A percentile compares a stretch with the other conserved stretches of the same genome.
These are phyloP conservation scores for Oxystoma pomonae DNA, from an alignment of 2,888 invertebrate species.

Conservation along the genomic window DNA sequence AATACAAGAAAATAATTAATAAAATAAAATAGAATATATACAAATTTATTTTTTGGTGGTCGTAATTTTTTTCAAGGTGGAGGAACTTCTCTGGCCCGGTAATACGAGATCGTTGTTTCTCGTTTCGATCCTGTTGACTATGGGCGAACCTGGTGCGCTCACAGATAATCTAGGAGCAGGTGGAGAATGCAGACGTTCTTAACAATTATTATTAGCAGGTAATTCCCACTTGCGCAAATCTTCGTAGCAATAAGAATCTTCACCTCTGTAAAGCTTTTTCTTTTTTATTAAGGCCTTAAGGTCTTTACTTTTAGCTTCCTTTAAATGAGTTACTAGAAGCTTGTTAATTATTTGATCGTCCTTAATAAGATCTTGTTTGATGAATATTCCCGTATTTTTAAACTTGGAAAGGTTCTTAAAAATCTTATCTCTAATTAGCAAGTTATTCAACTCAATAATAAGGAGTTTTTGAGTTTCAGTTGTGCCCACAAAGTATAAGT, in stretches of 20 bases:
- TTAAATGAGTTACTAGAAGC: not conserved
- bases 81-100: too few relatives aligned
- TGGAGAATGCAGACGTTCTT: not conserved
- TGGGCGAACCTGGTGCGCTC: not conserved
- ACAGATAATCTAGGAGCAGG: not conserved
- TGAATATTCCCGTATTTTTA: not conserved
- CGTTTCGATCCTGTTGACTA: not conserved
- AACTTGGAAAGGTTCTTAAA: not conserved
- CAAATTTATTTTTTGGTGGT: too few relatives aligned
- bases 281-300: not conserved
- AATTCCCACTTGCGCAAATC: not conserved
- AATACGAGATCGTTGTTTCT: too few relatives aligned
- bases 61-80: too few relatives aligned
- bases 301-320: not conserved
- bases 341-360: not conserved
- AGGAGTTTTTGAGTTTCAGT: not conserved
- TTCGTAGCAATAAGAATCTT: not conserved
- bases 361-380: not conserved
- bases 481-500: not conserved
- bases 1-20: too few relatives aligned
- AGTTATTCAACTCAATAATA: not conserved
- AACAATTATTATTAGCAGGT: not conserved
- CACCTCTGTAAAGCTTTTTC: not conserved
- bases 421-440: not conserved
- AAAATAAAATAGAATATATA: too few relatives aligned